Percentiles rank a stretch among this genome's conserved stretches.
phyloP scores from a whole-genome alignment of 2,113 vertebrate genomes.

The Campylorhamphus procurvoides region DNA sequence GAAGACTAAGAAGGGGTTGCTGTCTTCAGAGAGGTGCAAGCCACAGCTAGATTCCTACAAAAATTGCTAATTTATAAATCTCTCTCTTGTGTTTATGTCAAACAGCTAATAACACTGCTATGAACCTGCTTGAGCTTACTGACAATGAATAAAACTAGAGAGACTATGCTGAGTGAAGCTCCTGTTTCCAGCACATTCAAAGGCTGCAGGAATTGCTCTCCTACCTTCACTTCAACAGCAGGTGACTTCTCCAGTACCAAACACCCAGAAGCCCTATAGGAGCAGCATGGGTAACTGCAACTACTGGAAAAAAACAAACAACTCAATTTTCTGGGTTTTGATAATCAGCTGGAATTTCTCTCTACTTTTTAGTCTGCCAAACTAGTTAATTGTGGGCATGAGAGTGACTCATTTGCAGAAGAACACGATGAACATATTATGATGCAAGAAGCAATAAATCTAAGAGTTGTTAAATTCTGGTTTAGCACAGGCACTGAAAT shows the following conservation, averaged over 20 bases:
- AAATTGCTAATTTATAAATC: constrained; percentile 11
- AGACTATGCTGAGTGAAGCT: neutral
- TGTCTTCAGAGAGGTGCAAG: neutral
- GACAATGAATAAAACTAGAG: neutral
- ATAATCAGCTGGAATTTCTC: neutral
- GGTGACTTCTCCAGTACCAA: neutral
- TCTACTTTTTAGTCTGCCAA: neutral
- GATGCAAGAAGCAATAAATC: neutral
- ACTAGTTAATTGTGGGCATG: neutral
- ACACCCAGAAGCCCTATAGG: neutral
- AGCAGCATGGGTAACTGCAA: neutral
- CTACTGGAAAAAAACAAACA: neutral
- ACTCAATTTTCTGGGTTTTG: neutral
- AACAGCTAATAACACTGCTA: neutral
- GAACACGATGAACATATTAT: rapidly evolving
- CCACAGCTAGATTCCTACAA: neutral
- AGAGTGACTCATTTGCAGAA: neutral
- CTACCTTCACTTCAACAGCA: neutral
- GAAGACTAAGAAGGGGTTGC: neutral
- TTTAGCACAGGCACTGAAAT: neutral
- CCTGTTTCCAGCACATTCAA: neutral
- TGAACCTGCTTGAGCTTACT: neutral
- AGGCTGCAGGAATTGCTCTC: neutral
- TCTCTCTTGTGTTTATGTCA: neutral
- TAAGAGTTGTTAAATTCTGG: neutral